Evolutionary conservation across 1,140 invertebrate species (phyloP), one percentile per base, ranked within the genome.

Genomic region (Zaprionus capensis): DNA sequence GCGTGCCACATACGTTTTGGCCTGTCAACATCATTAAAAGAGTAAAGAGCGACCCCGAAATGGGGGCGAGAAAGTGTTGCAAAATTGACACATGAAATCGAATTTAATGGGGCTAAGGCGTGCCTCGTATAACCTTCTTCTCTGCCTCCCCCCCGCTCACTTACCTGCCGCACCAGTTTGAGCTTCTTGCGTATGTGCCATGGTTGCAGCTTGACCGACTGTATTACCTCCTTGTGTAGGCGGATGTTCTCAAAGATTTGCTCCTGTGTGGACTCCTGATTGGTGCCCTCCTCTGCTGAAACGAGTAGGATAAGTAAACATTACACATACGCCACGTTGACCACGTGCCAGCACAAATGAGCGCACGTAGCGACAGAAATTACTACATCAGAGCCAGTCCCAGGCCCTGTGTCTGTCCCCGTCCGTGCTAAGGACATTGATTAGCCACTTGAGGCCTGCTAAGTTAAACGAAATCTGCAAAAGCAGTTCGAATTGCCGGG

Each of bases 171-270:
- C 6, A 98, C 96, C 12, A 98, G 94, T 91, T 96, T 96, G 7
- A 98, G 93, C 92, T 99, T 99, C 78, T 97, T 95, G 65, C 96
- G 93, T 94, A 99, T 97, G 34, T 95, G 95, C 96, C 98, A 97
- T 4, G 98, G 97, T 88, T 99, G 98, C 74, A 96, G 95, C 84
- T 97, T 97, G 3, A 98, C 96, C 28, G 96, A 97, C 63, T 96
- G 95, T 46, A 99, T 94, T 0, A 99, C 97, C 93, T 99, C 98
- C 92, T 99, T 99, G 92, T 99, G 98, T 22, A 98, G 93, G 76
- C 96, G 95, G 55, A 99, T 96, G 81, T 98, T 98, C 91, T 98
- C 97, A 84, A 97, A 96, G 65, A 99, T 97, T 92, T 97, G 96
- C 78, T 98, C 97, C 88, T 98, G 96, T 0, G 95, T 95, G 28